Evolutionary conservation across 2,888 invertebrate genomes (phyloP).

Genomic region (Pheosia tremula): DNA sequence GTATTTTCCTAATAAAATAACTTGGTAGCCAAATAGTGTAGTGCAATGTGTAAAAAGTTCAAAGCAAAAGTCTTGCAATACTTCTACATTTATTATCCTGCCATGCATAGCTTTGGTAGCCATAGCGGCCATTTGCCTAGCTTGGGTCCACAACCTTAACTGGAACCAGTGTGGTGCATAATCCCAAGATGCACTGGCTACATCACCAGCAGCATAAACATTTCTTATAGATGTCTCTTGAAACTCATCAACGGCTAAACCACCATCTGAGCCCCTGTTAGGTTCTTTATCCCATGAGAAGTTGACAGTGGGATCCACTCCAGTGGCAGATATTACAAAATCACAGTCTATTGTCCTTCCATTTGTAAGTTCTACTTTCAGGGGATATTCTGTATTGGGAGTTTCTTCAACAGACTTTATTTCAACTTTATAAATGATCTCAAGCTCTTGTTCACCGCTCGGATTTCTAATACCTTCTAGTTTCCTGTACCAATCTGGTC

Average conservation of each 20-base stretch:
- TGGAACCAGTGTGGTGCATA: constrained; percentile 94
- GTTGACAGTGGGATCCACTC: constrained; percentile 90
- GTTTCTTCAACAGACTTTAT: constrained; percentile 71
- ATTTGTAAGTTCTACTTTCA: constrained; percentile 90
- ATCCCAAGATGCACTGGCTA: constrained; percentile 93
- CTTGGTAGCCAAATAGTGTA: constrained; percentile 96
- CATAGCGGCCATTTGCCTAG: constrained; percentile 98
- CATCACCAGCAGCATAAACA: constrained; percentile 98
- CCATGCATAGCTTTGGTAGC: constrained; percentile 95
- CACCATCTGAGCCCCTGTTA: constrained; percentile 88
- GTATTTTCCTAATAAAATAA: constrained; percentile 95
- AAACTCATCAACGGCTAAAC: constrained; percentile 92
- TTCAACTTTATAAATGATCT: constrained; percentile 86
- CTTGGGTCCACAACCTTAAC: constrained; percentile 99
- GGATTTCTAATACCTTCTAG: constrained; percentile 85
- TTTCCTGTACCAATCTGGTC: constrained; percentile 97
- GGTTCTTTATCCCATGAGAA: constrained; percentile 83
- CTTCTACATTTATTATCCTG: constrained; percentile 83
- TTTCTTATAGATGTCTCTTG: constrained; percentile 91
- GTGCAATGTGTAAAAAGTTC: constrained; percentile 99
- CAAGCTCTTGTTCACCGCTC: constrained; percentile 74
- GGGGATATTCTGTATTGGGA: constrained; percentile 83
- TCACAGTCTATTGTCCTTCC: constrained; percentile 91
- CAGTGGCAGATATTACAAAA: constrained; percentile 97
- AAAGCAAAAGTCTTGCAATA: constrained; percentile 97